Evolutionary conservation across 1,140 invertebrate species (phyloP), one percentile per base, ranked within the genome.

Genomic region (Papilio machaon): DNA sequence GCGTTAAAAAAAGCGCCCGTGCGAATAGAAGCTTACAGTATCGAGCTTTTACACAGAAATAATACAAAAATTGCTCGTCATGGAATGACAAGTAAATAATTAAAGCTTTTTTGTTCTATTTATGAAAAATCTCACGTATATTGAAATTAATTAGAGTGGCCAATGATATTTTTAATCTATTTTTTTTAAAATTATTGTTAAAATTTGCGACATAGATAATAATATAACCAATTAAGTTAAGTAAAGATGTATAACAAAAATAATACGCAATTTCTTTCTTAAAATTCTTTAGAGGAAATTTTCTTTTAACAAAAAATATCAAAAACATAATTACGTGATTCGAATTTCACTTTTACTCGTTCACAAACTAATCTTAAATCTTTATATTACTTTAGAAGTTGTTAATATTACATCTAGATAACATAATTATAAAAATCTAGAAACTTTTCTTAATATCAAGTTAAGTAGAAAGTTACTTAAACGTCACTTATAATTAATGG

Each of bases 401-500:
- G 2, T 23, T 64, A 30, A 30, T 67, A 35, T 35, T 30, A 67
- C 13, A 35, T 67, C 64, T 35, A 67, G 64, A 67, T 67, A 64
- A 23, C 19, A 9, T 60, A 9, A 7, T 60, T 60, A 30, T 64
- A 64, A 64, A 30, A 64, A 64, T 64, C 60, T 64, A 35, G 38
- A 43, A 73, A 43, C 5, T 19, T 73, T 73, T 46, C 19, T 1
- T 67, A n/a, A 3, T 46, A 73, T 1, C 13, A 46, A 9, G 7
- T 73, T 19, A 73, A 73, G 43, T 47, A 46, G 43, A 46, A 73
- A 38, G 23, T 35, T 67, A 43, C 67, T 23, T 75, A 75, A 23
- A 49, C 38, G 38, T 75, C 46, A 75, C 43, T 47, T 43, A 43
- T 78, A 78, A 78, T 78, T 78, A 60, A 78, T 23, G 15, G n/a